Evolutionary conservation across 2,113 vertebrate genomes (phyloP), one percentile per base, ranked within the genome.

Genomic region (Chloebia gouldiae): DNA sequence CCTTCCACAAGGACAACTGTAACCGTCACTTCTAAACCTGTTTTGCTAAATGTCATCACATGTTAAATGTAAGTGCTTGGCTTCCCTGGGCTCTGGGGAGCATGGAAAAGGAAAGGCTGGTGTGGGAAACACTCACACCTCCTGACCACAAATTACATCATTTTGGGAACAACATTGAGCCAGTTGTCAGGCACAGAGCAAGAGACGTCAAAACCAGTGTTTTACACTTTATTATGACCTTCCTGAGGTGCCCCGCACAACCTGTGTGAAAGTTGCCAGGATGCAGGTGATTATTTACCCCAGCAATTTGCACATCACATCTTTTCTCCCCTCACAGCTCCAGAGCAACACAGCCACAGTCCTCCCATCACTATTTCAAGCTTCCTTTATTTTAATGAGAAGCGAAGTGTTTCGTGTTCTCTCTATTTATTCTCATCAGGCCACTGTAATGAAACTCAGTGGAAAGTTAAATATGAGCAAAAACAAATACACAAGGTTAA

Each of bases 61-160:
- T 2, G 69, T 66, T 59, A 59, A 75, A 68, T 0, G 0, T 8
- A 35, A 50, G 37, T 5, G 21, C 31, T 42, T 6, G 4, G n/a
- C 61, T 47, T 50, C 14, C 33, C 27, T 1, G 3, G 68, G 65
- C 81, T 30, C 60, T 10, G 22, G 57, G 54, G 54, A 81, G 8
- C 8, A 9, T 1, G 5, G 79, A 40, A 70, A 31, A 23, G 3
- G 31, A 54, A 59, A 39, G 11, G 21, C 5, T 40, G 63, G 8
- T 0, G 0, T 18, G 14, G 68, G 45, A 50, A 59, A 54, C 5
- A 31, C 54, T 12, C 63, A 8, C 0, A 44, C n/a, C 17, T 40
- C 42, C 72, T 50, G 47, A 45, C 15, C 72, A 73, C 47, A 28
- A 50, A 35, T 42, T 27, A 39, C 1, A 94, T 47, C 45, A 10